Evolutionary conservation across 2,888 invertebrate genomes (phyloP), one percentile per base, ranked within the genome.

Genomic region (Lithophane socia): DNA sequence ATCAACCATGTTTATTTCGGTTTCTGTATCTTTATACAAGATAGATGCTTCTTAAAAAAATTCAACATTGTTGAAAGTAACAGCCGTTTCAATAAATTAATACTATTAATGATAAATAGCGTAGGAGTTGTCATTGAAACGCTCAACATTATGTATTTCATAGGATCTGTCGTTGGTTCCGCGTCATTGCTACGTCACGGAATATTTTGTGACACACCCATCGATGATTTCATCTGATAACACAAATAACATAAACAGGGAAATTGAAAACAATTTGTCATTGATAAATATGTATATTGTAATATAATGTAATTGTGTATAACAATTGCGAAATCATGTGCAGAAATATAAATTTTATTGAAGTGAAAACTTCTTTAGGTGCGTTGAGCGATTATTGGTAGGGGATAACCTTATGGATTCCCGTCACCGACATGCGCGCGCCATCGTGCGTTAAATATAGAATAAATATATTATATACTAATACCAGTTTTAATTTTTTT

Each of bases 201-300:
- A 83, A 85, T 73, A 77, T 85, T 67, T 70, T 67, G 21, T 47
- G 85, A 75, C 84, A 84, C 84, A 79, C 86, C 86, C 72, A 64
- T 75, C 58, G 44, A 66, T 85, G 49, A 65, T 77, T 72, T 52
- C 61, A 72, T 72, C 21, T 29, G 70, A 75, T 61, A 68, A n/a
- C 16, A 29, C 24, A 13, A 65, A 47, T 47, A 73, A 84, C 68
- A 64, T 84, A 81, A 72, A 81, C 68, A 81, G 12, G 16, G 44
- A 52, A 47, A 81, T 24, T 56, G 24, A 66, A 83, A 78, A 70
- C 52, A 60, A 24, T 56, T 42, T 56, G 52, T 42, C 44, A 60
- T 79, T 56, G 37, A 29, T 75, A 65, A 54, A 66, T 66, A 65
- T 9, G 4, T 44, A 61, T 66, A 18, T 13, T 29, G 49, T 18